Percentiles rank a stretch among this genome's conserved stretches.
Evolutionary conservation across 1,140 invertebrate genomes (phyloP).

Genomic region (Drosophila busckii): DNA sequence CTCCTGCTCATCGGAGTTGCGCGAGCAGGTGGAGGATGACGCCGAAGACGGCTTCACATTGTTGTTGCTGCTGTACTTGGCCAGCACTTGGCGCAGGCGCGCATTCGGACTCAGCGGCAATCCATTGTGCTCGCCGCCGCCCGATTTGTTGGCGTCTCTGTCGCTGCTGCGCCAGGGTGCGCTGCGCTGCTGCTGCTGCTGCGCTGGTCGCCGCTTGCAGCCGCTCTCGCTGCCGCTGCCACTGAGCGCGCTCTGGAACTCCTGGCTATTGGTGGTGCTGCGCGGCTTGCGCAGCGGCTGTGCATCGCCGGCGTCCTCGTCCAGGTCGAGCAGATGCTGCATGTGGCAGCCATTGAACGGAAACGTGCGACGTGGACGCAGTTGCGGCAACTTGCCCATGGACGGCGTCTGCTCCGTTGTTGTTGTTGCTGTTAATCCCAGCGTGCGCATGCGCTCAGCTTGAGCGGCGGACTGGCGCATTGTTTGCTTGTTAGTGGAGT

Average conservation of each 20-base stretch:
- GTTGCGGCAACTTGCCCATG: too few relatives aligned
- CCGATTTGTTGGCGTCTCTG: neutral
- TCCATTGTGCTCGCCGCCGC: too few relatives aligned
- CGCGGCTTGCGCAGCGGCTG: neutral
- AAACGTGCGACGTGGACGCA: conserved; percentile 36
- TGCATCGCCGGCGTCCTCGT: conserved; percentile 10
- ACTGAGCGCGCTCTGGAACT: neutral
- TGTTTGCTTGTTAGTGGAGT: too few relatives aligned
- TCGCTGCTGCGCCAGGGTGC: too few relatives aligned
- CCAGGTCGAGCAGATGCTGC: neutral
- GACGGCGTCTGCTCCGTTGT: too few relatives aligned
- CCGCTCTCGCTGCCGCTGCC: neutral
- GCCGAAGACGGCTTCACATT: too few relatives aligned
- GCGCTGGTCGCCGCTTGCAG: neutral
- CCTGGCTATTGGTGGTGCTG: neutral
- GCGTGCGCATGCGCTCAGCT: too few relatives aligned
- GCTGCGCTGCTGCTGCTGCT: neutral
- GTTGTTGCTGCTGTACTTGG: conserved; percentile 8
- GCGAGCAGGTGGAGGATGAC: too few relatives aligned
- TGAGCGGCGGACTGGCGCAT: too few relatives aligned
- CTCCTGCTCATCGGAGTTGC: too few relatives aligned
- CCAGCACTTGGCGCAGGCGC: conserved; percentile 1
- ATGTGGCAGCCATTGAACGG: conserved; percentile 43
- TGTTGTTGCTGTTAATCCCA: too few relatives aligned
- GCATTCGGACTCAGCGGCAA: too few relatives aligned